These are phyloP conservation scores for Hippopotamus amphibius DNA, from an alignment of 2,113 vertebrate genomes.

Conservation along the genomic window DNA sequence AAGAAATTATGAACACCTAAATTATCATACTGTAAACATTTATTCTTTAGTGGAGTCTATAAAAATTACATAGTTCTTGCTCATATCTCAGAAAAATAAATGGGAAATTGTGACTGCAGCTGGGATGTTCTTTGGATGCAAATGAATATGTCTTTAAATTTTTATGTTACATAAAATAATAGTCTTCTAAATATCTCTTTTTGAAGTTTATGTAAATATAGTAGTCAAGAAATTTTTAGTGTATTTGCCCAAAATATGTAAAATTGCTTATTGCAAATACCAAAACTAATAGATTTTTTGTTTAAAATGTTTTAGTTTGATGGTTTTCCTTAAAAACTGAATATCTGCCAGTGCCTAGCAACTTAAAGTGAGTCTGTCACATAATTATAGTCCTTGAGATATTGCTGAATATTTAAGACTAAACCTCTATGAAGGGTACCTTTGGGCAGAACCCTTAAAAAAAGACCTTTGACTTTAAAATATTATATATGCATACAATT, in stretches of 20 bases:
- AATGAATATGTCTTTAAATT: slow-evolving; percentile 36
- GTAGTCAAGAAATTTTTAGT: slow-evolving; percentile 42
- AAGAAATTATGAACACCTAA: slow-evolving; percentile 6
- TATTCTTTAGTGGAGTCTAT: background rate
- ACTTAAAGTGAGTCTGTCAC: slow-evolving; percentile 80
- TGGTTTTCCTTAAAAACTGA: slow-evolving; percentile 56
- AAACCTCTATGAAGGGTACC: slow-evolving; percentile 39
- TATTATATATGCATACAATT: slow-evolving; percentile 31
- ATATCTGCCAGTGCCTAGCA: slow-evolving; percentile 51
- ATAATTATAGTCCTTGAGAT: slow-evolving; percentile 65
- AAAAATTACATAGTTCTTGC: slow-evolving; percentile 29
- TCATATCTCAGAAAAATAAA: background rate
- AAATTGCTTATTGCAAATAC: slow-evolving; percentile 50
- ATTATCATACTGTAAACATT: slow-evolving; percentile 18
- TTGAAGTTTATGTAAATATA: slow-evolving; percentile 51
- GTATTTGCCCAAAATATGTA: background rate
- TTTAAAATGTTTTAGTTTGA: slow-evolving; percentile 20
- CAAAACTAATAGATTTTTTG: slow-evolving; percentile 17
- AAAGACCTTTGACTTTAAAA: slow-evolving; percentile 48
- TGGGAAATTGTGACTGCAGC: background rate
- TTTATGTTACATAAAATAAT: slow-evolving; percentile 27
- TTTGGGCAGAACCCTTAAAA: slow-evolving; percentile 70
- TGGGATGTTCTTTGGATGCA: slow-evolving; percentile 10
- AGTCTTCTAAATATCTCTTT: slow-evolving; percentile 31
- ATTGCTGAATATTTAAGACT: slow-evolving; percentile 57